Evolutionary conservation across 2,888 invertebrate genomes (phyloP).

Genomic region (Megaustenia siamemsis): DNA sequence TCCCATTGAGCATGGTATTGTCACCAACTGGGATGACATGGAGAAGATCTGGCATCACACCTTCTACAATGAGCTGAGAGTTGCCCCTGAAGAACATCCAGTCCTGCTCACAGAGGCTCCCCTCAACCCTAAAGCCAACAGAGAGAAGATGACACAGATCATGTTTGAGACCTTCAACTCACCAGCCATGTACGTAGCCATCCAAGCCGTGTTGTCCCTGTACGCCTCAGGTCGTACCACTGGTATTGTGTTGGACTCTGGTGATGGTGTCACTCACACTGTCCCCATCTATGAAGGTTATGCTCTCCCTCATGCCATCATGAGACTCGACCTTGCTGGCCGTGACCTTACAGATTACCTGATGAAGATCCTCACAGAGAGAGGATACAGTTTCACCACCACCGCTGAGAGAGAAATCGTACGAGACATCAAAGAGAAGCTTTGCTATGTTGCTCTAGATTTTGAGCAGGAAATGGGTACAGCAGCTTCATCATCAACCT

Average conservation of each 20-base stretch:
- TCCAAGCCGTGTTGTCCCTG: conserved; percentile 94
- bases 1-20: conserved; percentile 75
- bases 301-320: conserved; percentile 71
- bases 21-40: conserved; percentile 77
- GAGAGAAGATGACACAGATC: conserved; percentile 92
- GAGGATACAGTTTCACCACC: conserved; percentile 77
- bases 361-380: conserved; percentile 82
- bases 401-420: conserved; percentile 96
- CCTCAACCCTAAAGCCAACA: conserved; percentile 94
- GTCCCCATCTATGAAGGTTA: conserved; percentile 85
- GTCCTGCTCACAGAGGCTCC: conserved; percentile 90
- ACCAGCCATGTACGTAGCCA: conserved; percentile 94
- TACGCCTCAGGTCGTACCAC: conserved; percentile 97
- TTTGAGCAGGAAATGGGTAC: conserved; percentile 93
- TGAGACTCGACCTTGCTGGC: conserved; percentile 70
- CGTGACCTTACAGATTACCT: conserved; percentile 72
- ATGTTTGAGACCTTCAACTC: conserved; percentile 83
- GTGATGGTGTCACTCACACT: conserved; percentile 96
- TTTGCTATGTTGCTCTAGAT: conserved; percentile 90
- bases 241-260: conserved; percentile 95
- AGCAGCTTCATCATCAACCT: conserved; percentile 90
- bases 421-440: conserved; percentile 96
- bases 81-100: conserved; percentile 86
- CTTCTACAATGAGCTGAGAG: conserved; percentile 77
- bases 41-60: conserved; percentile 79